A percentile compares a stretch with the other conserved stretches of the same genome.
Conservation (phyloP, 2,888 invertebrate species). For the Apotomis betuletana region DNA sequence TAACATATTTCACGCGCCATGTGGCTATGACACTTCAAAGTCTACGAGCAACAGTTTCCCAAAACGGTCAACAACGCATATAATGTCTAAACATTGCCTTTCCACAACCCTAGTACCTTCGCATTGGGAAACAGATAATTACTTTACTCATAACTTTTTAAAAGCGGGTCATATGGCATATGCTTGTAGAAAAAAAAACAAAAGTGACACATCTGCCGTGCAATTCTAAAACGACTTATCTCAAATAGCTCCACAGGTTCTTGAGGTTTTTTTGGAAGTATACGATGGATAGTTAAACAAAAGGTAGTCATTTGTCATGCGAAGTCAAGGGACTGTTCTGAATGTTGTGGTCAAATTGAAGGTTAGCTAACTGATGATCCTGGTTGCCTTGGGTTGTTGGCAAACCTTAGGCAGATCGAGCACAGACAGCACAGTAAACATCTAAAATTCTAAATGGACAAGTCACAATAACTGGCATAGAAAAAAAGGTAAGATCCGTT, state of each 20-base stretch:
- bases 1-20: background rate
- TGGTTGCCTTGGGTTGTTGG: conserved; percentile 17
- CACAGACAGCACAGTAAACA: too few species aligned
- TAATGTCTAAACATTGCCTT: conserved; percentile 13
- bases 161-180: background rate
- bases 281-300: conserved; percentile 15
- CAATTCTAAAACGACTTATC: background rate
- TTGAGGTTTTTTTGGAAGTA: background rate
- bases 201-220: background rate
- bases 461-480: too few species aligned
- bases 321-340: conserved; percentile 19
- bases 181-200: background rate
- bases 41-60: background rate
- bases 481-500: too few species aligned
- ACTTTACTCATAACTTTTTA: background rate
- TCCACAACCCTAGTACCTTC: background rate
- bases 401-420: conserved; percentile 6
- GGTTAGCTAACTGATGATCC: conserved; percentile 31
- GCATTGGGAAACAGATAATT: conserved; percentile 15
- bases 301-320: conserved; percentile 32
- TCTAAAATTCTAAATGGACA: too few species aligned
- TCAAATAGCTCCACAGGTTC: background rate
- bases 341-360: conserved; percentile 16
- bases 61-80: conserved; percentile 6
- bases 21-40: conserved; percentile 5